Evolutionary conservation across 2,113 vertebrate genomes (phyloP).

Genomic region (Lophura nycthemera): DNA sequence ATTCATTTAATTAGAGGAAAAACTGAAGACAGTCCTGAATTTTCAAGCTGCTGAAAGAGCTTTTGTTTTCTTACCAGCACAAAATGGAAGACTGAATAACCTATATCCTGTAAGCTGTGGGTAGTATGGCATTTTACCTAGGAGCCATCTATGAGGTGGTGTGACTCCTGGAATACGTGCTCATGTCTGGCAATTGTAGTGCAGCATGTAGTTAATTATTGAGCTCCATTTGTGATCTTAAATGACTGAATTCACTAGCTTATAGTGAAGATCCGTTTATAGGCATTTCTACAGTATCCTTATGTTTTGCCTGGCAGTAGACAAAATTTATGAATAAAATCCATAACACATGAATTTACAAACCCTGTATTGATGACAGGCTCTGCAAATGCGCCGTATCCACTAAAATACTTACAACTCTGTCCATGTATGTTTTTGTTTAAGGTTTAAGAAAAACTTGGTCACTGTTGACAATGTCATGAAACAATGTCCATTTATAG

Average conservation of each 20-base stretch:
- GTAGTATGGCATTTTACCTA: background rate
- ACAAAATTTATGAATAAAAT: background rate
- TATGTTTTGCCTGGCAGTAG: background rate
- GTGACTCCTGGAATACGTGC: background rate
- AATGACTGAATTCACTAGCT: background rate
- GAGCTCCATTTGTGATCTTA: background rate
- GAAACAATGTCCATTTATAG: background rate
- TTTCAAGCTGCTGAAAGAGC: background rate
- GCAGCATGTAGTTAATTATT: background rate
- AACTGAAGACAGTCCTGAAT: background rate
- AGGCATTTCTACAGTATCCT: background rate
- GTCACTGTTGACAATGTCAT: fast-evolving
- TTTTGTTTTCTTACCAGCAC: background rate
- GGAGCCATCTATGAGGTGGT: background rate
- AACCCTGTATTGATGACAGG: background rate
- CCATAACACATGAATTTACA: background rate
- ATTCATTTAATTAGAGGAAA: background rate
- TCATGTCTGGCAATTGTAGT: background rate
- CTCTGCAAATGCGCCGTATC: background rate
- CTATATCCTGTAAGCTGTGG: background rate
- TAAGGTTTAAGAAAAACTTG: background rate
- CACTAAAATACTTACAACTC: background rate
- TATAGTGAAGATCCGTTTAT: background rate
- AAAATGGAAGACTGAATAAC: background rate
- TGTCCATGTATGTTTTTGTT: background rate